Evolutionary conservation across 2,797 vertebrate species (phyloP), one percentile per base, ranked within the genome.

Genomic region (Pipistrellus nathusii): DNA sequence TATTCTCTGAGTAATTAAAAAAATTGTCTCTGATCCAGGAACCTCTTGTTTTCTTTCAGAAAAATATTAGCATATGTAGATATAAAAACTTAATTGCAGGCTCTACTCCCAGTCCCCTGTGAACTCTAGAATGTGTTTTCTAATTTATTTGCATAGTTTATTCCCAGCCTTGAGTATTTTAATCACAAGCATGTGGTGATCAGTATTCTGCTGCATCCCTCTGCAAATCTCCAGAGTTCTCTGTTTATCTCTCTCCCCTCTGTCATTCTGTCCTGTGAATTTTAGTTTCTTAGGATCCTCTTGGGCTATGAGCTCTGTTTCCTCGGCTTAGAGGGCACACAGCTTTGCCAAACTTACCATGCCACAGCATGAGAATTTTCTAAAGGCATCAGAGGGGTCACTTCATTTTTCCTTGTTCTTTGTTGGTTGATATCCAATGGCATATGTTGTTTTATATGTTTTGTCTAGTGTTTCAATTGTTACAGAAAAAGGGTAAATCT

Each of bases 31-130:
- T 71, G 55, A 88, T 55, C 57, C 18, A 80, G 72, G 59, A 94
- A 46, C 3, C 17, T 53, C 77, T 59, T 32, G 25, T 76, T 75
- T 81, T 53, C 48, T 44, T 51, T 80, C 57, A 91, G n/a, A 59
- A 90, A 76, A 90, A 75, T 78, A 72, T 12, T 86, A 59, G 76
- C 32, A 85, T 73, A 48, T 27, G 89, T 1, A 86, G 75, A 48
- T 38, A 41, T 27, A 46, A 57, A 69, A 53, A 59, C 51, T 13
- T 83, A 44, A 51, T 64, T 7, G 11, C 38, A 72, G n/a, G 38
- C 32, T 57, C 27, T 59, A 57, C 86, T 90, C 62, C 57, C 38
- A 90, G 64, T 46, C 18, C 23, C 51, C 8, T 35, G 10, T 51
- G 82, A 82, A 27, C 17, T 64, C 57, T 53, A 80, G n/a, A 57